Evolutionary conservation across 2,888 invertebrate species (phyloP).

Genomic region (Synanthedon tipuliformis): DNA sequence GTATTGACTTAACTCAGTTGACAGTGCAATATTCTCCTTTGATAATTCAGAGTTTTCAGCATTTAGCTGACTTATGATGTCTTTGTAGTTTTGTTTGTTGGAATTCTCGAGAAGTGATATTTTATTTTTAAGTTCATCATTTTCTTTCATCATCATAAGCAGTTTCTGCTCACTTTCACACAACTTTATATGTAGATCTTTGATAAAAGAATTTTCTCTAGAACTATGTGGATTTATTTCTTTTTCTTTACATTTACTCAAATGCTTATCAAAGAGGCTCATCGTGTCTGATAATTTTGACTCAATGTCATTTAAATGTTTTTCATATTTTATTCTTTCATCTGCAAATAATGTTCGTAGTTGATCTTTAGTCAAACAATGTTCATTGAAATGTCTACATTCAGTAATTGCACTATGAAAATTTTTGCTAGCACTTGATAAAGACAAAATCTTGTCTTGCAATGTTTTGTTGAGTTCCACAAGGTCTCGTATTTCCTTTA

Average conservation of each 20-base stretch:
- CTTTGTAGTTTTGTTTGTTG: slow-evolving; percentile 48
- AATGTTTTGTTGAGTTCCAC: slow-evolving; percentile 59
- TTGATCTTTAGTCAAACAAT: slow-evolving; percentile 47
- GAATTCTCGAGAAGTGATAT: slow-evolving; percentile 24
- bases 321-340: slow-evolving; percentile 59
- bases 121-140: slow-evolving; percentile 44
- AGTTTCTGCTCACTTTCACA: slow-evolving; percentile 63
- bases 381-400: slow-evolving; percentile 17
- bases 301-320: slow-evolving; percentile 38
- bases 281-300: slow-evolving; percentile 49
- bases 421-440: slow-evolving; percentile 30
- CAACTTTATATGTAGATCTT: slow-evolving; percentile 50
- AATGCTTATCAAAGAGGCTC: slow-evolving; percentile 41
- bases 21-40: slow-evolving; percentile 53
- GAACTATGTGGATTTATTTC: slow-evolving; percentile 16
- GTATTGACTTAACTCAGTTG: slow-evolving; percentile 46
- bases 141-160: slow-evolving; percentile 59
- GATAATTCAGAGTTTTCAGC: slow-evolving; percentile 54
- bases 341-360: slow-evolving; percentile 42
- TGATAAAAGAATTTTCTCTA: slow-evolving; percentile 35
- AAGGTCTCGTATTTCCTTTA: slow-evolving; percentile 56
- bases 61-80: slow-evolving; percentile 54
- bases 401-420: slow-evolving; percentile 15
- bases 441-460: slow-evolving; percentile 46
- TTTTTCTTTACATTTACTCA: slow-evolving; percentile 28